These are phyloP conservation scores for Calyptommatus sinebrachiatus DNA, from an alignment of 2,113 vertebrate genomes.

Conservation along the genomic window DNA sequence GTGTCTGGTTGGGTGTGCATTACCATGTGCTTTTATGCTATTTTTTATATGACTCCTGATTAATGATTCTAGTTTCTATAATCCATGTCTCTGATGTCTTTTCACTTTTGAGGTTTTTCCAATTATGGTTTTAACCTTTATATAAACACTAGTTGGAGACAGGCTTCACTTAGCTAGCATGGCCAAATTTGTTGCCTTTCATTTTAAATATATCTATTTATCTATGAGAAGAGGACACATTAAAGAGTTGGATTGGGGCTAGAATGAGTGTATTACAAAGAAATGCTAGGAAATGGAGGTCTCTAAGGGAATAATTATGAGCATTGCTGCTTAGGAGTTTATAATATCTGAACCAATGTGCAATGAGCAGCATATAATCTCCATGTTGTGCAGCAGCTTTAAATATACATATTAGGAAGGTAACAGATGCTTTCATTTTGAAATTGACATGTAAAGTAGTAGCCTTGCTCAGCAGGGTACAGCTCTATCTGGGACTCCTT, in stretches of 20 bases:
- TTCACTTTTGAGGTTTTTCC: no score
- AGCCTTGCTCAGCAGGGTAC: conserved; percentile 65
- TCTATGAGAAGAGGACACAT: not conserved
- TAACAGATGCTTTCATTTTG: conserved; percentile 69
- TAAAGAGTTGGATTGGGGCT: not conserved
- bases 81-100: not conserved
- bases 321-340: conserved; percentile 46
- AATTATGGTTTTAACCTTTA: not conserved
- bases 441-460: conserved; percentile 68
- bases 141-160: conserved; percentile 36
- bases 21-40: not conserved
- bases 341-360: conserved; percentile 66
- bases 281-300: conserved; percentile 19
- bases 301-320: conserved; percentile 54
- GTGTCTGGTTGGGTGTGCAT: not conserved
- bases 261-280: conserved; percentile 9
- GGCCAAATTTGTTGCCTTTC: not conserved
- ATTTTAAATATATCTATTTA: not conserved
- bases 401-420: conserved; percentile 70
- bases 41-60: not conserved
- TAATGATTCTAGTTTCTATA: not conserved
- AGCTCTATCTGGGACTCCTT: conserved; percentile 60
- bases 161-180: not conserved
- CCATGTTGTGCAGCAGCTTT: conserved; percentile 57
- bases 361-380: conserved; percentile 62